Evolutionary conservation across 2,113 vertebrate genomes (phyloP).

Genomic region (Suncus etruscus): DNA sequence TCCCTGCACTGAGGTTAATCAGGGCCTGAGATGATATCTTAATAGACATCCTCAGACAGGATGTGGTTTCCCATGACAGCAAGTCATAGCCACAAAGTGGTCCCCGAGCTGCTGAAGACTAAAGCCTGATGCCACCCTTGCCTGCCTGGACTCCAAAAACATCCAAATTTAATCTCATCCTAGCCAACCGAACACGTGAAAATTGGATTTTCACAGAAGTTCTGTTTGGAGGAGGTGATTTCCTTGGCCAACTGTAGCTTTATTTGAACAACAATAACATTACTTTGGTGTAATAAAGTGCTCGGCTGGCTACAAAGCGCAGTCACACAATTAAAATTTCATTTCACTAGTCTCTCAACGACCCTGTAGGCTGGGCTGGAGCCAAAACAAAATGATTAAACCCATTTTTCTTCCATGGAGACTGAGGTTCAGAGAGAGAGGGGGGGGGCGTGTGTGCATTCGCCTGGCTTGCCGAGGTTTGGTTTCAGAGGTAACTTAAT

Average conservation of each 20-base stretch:
- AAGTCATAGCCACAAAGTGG: neutral
- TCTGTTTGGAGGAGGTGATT: conserved; percentile 54
- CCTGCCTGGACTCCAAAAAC: neutral
- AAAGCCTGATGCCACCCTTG: neutral
- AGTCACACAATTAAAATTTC: conserved; percentile 69
- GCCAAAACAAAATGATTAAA: conserved; percentile 50
- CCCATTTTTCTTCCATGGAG: conserved; percentile 64
- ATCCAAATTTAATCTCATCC: neutral
- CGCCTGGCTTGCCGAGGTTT: neutral
- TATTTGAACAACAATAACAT: conserved; percentile 33
- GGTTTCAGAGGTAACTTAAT: neutral
- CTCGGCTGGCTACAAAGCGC: conserved; percentile 13
- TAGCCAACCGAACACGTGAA: neutral
- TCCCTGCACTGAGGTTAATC: conserved; percentile 17
- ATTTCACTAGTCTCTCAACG: conserved; percentile 28
- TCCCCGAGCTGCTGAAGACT: conserved; percentile 42
- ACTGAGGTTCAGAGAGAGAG: conserved; percentile 47
- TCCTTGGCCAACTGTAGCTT: conserved; percentile 15
- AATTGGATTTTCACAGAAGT: conserved; percentile 57
- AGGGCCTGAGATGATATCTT: conserved; percentile 51
- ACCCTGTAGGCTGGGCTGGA: neutral
- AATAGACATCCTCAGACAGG: conserved; percentile 23
- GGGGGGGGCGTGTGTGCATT: neutral
- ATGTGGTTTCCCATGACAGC: neutral
- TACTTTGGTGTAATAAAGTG: conserved; percentile 50